Evolutionary conservation across 37 sponge, comb jelly and placozoan species (phyloP), one percentile per base, ranked within the genome.

Genomic region (Beroe ovata): DNA sequence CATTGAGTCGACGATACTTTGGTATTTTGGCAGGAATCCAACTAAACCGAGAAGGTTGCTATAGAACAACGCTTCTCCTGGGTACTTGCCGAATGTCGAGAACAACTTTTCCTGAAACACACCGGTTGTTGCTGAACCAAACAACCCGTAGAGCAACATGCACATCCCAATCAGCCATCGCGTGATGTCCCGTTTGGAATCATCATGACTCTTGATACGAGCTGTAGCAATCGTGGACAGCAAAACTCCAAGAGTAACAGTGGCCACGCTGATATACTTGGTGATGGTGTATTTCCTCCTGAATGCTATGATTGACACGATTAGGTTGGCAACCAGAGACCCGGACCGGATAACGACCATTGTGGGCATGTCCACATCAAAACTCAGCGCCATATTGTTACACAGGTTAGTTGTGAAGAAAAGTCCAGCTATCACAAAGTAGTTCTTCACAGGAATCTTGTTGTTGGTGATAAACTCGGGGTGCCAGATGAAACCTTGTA

Each of bases 311-410:
- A 77, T 39, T 3, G 84, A 77, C 14, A 77, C 84, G 8, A 95
- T 20, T 93, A 97, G 91, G 66, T 93, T 97, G 11, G 94, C 94
- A 33, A 95, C 91, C 29, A 97, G 93, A 29, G 95, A 95, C 34
- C 97, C 95, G 28, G 84, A 77, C 54, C 84, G 39, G 25, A 77
- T 23, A 1, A 77, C 41, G 38, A 77, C 54, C 28, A 77, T 35
- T 14, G 84, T 77, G 23, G 84, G 84, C 84, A 77, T 77, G 54
- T 77, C 84, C 23, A 77, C 84, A 33, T 77, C 38, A 29, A 77
- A 77, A 25, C 84, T 77, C 28, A 77, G 84, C 18, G 84, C 84
- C 11, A 77, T 35, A 4, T 42, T 77, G 84, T 77, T 77, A 19
- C 54, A 39, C n/a, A 77, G 54, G 84, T 77, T 77, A 11, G 54